Evolutionary conservation across 1,140 invertebrate genomes (phyloP), one percentile per base, ranked within the genome.

Genomic region (Bombus cullumanus): DNA sequence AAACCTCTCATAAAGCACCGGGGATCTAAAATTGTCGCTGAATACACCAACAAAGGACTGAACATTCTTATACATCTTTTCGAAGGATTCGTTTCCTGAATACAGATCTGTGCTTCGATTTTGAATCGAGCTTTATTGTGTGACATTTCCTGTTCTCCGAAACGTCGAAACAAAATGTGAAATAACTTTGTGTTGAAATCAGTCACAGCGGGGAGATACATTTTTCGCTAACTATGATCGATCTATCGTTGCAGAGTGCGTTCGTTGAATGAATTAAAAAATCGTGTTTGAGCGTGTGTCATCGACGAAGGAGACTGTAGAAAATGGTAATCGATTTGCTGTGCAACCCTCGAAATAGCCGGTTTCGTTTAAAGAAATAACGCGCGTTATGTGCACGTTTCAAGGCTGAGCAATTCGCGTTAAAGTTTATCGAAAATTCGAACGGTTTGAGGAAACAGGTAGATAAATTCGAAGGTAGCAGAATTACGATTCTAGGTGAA

Each of bases 181-280:
- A 13, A 62, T n/a, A 62, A n/a, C 28, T n/a, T 28, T n/a, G 25
- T 13, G 25, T 13, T n/a, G 13, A 62, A 62, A 12, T n/a, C 59
- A 5, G 10, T 62, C 12, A 12, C 28, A n/a, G 12, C 0, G 59
- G 0, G 4, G 10, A n/a, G 0, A n/a, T 12, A n/a, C 3, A 5
- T 62, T 13, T 13, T 12, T 12, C 25, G 12, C 59, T 4, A 62
- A 62, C 28, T 13, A n/a, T n/a, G 59, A 62, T 12, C 28, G 59
- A 62, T 62, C 28, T 62, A n/a, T 62, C 59, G 59, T 53, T 2
- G 47, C 47, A 53, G 47, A 53, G 47, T 53, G 47, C 47, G 47
- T 53, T 28, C 25, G 9, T 25, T 0, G 25, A 39, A 1, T 0
- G 47, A 53, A 22, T 22, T 53, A 53, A 31, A 43, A 68, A 31